phyloP scores from a whole-genome alignment of 1,140 invertebrate species.

The Drosophila tristis region DNA sequence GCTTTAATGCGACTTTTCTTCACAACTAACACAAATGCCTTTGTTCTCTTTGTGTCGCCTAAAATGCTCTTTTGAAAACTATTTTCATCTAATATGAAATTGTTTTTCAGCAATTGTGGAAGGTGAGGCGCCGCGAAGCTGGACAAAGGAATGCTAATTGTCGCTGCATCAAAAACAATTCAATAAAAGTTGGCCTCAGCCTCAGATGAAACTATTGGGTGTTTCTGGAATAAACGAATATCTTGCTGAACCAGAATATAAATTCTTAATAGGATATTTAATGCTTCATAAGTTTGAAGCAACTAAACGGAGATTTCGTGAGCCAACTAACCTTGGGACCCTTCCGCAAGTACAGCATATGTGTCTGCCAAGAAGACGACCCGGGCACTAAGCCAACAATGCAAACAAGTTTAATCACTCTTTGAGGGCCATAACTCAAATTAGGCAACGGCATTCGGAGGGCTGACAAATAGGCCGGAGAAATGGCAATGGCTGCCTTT shows the following conservation, averaged over 20 bases:
- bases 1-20: slow-evolving; percentile 69
- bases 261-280: too few species aligned
- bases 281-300: too few species aligned
- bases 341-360: slow-evolving; percentile 29
- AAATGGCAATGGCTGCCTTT: slow-evolving; percentile 35
- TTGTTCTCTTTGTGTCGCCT: slow-evolving; percentile 65
- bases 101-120: slow-evolving; percentile 24
- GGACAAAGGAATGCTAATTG: slow-evolving; percentile 8
- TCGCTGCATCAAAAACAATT: background rate
- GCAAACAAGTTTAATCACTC: slow-evolving; percentile 71
- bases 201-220: too few species aligned
- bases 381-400: slow-evolving; percentile 54
- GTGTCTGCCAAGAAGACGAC: slow-evolving; percentile 57
- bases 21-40: slow-evolving; percentile 44
- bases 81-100: slow-evolving; percentile 65
- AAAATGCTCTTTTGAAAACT: slow-evolving; percentile 67
- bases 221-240: too few species aligned
- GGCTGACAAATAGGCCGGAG: slow-evolving; percentile 66
- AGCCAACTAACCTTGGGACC: slow-evolving; percentile 39
- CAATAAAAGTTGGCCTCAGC: background rate
- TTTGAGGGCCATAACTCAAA: slow-evolving; percentile 80
- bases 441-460: slow-evolving; percentile 45
- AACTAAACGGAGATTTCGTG: background rate
- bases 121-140: background rate
- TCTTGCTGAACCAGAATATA: too few species aligned